A percentile compares a stretch with the other conserved stretches of the same genome.
Evolutionary conservation across 53 echinoderm and acorn worm species (phyloP).

Genomic region (Luidia sarsii): DNA sequence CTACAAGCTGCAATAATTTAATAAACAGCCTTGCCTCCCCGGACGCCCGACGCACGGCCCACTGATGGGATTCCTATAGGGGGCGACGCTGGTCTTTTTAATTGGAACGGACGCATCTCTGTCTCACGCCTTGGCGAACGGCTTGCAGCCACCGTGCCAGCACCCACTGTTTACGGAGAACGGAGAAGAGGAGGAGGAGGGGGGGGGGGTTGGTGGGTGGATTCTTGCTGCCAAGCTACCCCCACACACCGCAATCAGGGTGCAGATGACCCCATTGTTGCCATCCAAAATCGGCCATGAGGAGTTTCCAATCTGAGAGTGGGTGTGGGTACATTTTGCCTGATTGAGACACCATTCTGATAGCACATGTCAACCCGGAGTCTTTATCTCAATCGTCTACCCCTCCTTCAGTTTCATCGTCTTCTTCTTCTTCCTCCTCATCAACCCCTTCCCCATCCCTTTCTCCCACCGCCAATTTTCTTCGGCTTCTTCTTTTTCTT

Average conservation of each 20-base stretch:
- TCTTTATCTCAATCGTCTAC: no score
- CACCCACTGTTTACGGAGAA: background rate
- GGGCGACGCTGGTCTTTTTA: constrained; percentile 10
- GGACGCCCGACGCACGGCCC: background rate
- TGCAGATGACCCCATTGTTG: constrained; percentile 14
- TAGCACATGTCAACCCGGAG: no score
- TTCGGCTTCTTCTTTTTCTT: no score
- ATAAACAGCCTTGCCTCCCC: constrained; percentile 27
- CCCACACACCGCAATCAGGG: background rate
- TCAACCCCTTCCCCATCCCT: no score
- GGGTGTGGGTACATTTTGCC: no score
- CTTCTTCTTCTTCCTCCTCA: no score
- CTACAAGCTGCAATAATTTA: constrained; percentile 53
- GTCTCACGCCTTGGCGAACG: background rate
- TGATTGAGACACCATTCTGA: no score
- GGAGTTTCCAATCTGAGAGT: constrained; percentile 24
- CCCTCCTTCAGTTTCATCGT: no score
- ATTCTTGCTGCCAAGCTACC: no score
- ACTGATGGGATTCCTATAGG: constrained; percentile 10
- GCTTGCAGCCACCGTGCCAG: constrained; percentile 2
- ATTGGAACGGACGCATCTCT: constrained; percentile 26
- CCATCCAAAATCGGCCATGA: constrained; percentile 18
- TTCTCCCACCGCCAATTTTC: no score
- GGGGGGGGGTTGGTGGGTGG: no score
- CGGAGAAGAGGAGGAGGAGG: no score